These are phyloP conservation scores for Nasonovia ribisnigri DNA, from an alignment of 2,888 invertebrate genomes.

Conservation along the genomic window DNA sequence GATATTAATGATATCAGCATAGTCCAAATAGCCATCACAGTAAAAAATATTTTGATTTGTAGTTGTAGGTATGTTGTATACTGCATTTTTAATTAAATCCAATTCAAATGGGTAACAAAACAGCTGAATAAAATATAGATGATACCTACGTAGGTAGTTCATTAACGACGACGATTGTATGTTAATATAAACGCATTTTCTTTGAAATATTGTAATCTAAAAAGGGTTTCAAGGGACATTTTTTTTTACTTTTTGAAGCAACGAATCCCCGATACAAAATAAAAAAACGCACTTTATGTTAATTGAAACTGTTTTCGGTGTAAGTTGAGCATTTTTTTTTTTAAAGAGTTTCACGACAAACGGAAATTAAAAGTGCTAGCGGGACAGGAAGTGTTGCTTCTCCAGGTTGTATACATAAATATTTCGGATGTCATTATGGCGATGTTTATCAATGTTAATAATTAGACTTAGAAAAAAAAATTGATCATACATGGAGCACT, in stretches of 20 bases:
- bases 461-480: not conserved
- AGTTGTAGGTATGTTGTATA: not conserved
- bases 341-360: conserved; percentile 26
- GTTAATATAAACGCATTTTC: conserved; percentile 7
- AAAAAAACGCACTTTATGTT: conserved; percentile 29
- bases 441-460: conserved; percentile 11
- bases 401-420: conserved; percentile 8
- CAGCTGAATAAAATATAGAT: not conserved
- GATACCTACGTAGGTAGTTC: not conserved
- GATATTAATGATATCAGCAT: not conserved
- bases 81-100: conserved; percentile 12
- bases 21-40: not conserved
- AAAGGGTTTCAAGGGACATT: conserved; percentile 24
- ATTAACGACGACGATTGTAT: conserved; percentile 22
- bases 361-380: conserved; percentile 53
- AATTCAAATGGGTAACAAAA: conserved; percentile 36
- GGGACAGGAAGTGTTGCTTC: not conserved
- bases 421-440: conserved; percentile 30
- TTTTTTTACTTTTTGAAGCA: conserved; percentile 28
- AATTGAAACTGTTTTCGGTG: conserved; percentile 33
- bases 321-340: not conserved
- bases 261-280: not conserved
- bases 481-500: not conserved
- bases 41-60: not conserved
- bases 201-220: conserved; percentile 35